Base-by-base conservation (phyloP, 2,797 vertebrate species). In the Cygnus olor region DNA sequence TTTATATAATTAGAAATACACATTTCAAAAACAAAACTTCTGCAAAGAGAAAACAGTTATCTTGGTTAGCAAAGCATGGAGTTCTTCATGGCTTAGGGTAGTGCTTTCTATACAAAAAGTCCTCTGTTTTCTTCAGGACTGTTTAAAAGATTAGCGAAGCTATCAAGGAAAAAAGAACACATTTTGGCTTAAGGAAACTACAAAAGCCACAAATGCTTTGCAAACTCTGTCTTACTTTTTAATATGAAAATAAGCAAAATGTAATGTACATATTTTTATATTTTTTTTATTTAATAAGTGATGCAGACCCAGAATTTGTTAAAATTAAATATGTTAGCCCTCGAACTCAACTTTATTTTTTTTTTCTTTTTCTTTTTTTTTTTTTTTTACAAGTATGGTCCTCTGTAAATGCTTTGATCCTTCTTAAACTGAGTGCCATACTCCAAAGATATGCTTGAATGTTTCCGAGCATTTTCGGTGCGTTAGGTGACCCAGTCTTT, bases 171-270 rank as follows among this genome's bases (percentile, higher is more conserved):
- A 95, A 98, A 99, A 98, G 98, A 99, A 99, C 99, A 99, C 98
- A 99, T 99, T 99, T 99, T 99, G 99, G 99, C 99, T 99, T 99
- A 98, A 99, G 99, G 98, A 99, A 99, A 99, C 99, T 99, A 99
- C 99, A 99, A 99, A 99, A 99, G 99, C 99, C 99, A 99, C 99
- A 99, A 99, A 99, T 99, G 99, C 99, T 99, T 99, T 99, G 99
- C 99, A 99, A 99, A 99, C 98, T 99, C 99, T 99, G 97, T 98
- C 98, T 98, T 98, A 98, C 98, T 98, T 99, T 98, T 98, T 99
- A 98, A 99, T 99, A 99, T 99, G 99, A 99, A 99, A 99, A 99
- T 99, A 99, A 99, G 99, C 99, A 99, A 98, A 99, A 99, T 99
- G 99, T 99, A 99, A 99, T 99, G 99, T 99, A 99, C 99, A 99